These are phyloP conservation scores for Tetragnatha versicolor DNA, from an alignment of 1,140 invertebrate genomes.

Conservation along the genomic window DNA sequence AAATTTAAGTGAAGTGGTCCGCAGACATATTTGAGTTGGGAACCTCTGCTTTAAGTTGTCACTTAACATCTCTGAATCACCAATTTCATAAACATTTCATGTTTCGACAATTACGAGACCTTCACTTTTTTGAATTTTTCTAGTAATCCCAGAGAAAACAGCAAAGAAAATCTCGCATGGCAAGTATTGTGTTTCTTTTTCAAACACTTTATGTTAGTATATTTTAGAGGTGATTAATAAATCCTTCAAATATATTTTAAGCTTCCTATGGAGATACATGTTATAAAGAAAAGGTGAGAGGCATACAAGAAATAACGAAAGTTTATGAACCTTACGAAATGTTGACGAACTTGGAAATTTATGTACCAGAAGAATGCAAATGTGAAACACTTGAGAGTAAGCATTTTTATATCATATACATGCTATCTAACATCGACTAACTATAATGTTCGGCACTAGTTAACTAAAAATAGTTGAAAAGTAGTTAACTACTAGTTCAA, in stretches of 20 bases:
- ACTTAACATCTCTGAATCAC: no score
- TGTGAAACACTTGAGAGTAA: not conserved
- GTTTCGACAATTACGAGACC: not conserved
- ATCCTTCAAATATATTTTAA: not conserved
- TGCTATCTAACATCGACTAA: no score
- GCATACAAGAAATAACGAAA: not conserved
- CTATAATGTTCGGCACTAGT: no score
- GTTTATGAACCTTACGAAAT: not conserved
- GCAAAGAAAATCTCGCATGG: not conserved
- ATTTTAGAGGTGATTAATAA: no score
- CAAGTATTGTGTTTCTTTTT: not conserved
- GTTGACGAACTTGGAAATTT: not conserved
- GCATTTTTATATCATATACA: no score
- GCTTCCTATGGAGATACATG: not conserved
- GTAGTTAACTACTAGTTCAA: no score
- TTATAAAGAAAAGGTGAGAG: not conserved
- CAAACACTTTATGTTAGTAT: not conserved
- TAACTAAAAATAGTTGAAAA: no score
- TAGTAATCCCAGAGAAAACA: not conserved
- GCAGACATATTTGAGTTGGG: no score
- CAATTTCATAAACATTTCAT: not conserved
- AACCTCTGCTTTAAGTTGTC: no score
- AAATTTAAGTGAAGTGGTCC: no score
- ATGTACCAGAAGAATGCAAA: not conserved
- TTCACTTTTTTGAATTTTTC: not conserved